These are phyloP conservation scores for Coreoperca whiteheadi DNA, from an alignment of 2,113 vertebrate genomes.

Conservation along the genomic window DNA sequence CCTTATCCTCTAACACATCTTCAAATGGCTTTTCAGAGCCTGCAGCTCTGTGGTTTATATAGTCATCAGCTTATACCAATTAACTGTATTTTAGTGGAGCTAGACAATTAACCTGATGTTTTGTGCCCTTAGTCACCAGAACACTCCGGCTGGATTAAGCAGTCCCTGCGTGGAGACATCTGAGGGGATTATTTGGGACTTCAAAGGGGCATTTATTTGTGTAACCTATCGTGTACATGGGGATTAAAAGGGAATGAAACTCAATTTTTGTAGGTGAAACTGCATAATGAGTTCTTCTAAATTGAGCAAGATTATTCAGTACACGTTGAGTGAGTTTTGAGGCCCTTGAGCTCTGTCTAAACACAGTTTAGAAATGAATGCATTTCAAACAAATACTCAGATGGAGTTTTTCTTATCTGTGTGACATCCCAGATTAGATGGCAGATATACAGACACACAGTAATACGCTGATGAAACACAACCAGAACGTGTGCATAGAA, in stretches of 20 bases:
- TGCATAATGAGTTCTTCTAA: conserved; percentile 50
- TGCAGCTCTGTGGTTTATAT: conserved; percentile 62
- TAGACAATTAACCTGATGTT: conserved; percentile 83
- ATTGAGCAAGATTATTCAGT: conserved; percentile 19
- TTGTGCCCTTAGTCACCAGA: conserved; percentile 68
- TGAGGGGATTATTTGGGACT: conserved; percentile 74
- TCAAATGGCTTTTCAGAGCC: conserved; percentile 75
- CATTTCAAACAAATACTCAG: background rate
- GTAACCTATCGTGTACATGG: conserved; percentile 62
- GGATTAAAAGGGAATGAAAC: conserved; percentile 60
- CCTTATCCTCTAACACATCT: conserved; percentile 78
- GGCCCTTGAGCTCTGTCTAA: background rate
- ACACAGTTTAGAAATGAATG: conserved; percentile 24
- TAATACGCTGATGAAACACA: background rate
- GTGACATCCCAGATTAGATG: background rate
- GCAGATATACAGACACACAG: background rate
- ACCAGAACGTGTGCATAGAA: background rate
- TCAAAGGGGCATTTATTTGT: conserved; percentile 78
- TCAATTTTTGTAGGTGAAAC: conserved; percentile 58
- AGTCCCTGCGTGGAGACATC: conserved; percentile 56
- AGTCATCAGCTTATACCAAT: conserved; percentile 82
- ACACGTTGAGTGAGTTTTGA: conserved; percentile 34
- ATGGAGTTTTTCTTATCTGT: background rate
- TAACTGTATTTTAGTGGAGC: conserved; percentile 82
- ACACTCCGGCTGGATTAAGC: conserved; percentile 73